A percentile compares a stretch with the other conserved stretches of the same genome.
Evolutionary conservation across 53 echinoderm and acorn worm species (phyloP).

Genomic region (Glandiceps talaboti): DNA sequence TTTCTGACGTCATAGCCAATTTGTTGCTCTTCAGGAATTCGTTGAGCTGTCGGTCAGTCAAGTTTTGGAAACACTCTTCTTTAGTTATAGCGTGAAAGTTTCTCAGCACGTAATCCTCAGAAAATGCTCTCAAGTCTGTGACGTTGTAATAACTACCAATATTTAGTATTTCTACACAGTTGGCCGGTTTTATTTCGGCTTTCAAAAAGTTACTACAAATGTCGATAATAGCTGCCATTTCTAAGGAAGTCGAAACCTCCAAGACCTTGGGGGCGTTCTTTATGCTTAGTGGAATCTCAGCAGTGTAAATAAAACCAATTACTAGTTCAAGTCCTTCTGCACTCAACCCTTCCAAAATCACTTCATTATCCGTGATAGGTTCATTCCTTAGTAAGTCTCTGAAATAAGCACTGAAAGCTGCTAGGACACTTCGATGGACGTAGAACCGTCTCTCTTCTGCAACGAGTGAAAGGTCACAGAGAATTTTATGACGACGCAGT

Average conservation of each 20-base stretch:
- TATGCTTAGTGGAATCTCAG: not conserved
- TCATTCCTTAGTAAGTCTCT: not conserved
- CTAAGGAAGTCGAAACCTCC: not conserved
- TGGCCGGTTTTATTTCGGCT: not conserved
- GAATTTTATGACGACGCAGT: not conserved
- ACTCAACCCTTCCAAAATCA: not conserved
- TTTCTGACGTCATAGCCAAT: not conserved
- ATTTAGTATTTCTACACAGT: not conserved
- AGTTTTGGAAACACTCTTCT: not conserved
- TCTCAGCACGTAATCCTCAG: not conserved
- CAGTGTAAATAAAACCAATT: not conserved
- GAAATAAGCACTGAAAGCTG: not conserved
- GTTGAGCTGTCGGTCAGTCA: not conserved
- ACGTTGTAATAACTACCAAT: not conserved
- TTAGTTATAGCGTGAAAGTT: not conserved
- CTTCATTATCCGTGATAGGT: not conserved
- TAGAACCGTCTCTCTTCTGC: not conserved
- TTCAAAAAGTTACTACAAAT: not conserved
- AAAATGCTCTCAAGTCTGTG: not conserved
- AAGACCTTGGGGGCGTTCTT: not conserved
- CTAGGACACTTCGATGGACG: not conserved
- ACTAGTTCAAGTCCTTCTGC: not conserved
- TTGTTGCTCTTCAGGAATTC: not conserved
- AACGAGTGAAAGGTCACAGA: not conserved
- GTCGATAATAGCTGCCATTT: not conserved